Evolutionary conservation across 2,888 invertebrate genomes (phyloP), one percentile per base, ranked within the genome.

Genomic region (Muscina levida): DNA sequence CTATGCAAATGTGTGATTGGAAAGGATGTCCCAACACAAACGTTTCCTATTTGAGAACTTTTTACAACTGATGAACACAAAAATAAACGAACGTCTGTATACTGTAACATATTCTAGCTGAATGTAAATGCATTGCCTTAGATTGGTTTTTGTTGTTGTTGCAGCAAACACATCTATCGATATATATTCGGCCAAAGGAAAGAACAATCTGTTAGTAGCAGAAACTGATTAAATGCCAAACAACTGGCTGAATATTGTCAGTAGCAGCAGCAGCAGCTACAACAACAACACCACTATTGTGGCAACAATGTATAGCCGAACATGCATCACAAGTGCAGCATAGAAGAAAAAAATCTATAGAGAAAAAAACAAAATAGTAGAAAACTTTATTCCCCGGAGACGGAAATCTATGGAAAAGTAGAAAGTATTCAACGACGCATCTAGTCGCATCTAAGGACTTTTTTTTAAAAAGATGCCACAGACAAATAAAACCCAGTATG

Each of bases 221-320:
- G 66, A 72, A 81, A 77, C 72, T 81, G 81, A 81, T 81, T 81
- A 81, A 81, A 81, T 77, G 77, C 74, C 77, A 75, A 77, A 75
- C 59, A 77, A 44, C 26, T 56, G 56, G 15, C 44, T 56, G 17
- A 46, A 31, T 48, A 51, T 57, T 56, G 19, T 65, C 66, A 39
- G 22, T 3, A 15, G 17, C 22, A 39, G 15, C 53, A 68, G 13
- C 22, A 15, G 39, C 53, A 17, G 19, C n/a, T n/a, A n/a, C n/a
- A n/a, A n/a, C n/a, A n/a, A n/a, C n/a, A n/a, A n/a, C n/a, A n/a
- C n/a, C n/a, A n/a, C n/a, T n/a, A n/a, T n/a, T n/a, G 13, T 65
- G 66, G 26, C 73, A 66, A 15, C 53, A 17, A 48, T 53, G 53
- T 53, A 22, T 24, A 1, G 13, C 3, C 22, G 48, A 19, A 11